These are phyloP conservation scores for Eudyptes chrysolophus DNA, from an alignment of 2,113 vertebrate genomes.

Conservation along the genomic window DNA sequence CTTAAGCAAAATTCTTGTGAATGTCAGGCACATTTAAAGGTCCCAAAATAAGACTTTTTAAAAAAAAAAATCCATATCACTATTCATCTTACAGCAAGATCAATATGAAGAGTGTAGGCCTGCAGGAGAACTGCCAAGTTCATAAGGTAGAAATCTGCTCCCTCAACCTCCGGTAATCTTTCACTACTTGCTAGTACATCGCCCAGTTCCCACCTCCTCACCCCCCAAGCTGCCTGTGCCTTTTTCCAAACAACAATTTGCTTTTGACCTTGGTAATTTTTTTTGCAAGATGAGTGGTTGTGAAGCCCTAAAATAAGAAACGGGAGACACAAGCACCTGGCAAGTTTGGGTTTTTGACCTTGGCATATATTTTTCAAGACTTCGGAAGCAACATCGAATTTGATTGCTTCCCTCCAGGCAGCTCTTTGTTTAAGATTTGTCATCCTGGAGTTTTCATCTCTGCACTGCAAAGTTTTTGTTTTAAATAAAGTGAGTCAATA, in stretches of 20 bases:
- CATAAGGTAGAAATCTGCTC: constrained; percentile 28
- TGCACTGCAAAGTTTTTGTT: not conserved
- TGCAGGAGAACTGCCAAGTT: constrained; percentile 53
- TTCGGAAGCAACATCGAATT: not conserved
- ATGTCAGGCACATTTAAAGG: constrained; percentile 31
- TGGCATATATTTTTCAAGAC: not conserved
- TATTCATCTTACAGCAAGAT: constrained; percentile 42
- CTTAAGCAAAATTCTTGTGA: not conserved
- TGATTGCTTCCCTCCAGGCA: not conserved
- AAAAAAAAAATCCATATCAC: not conserved
- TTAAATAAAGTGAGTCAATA: not conserved
- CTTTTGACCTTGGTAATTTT: too few relatives aligned
- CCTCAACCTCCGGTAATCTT: constrained; percentile 38
- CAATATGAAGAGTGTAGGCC: not conserved
- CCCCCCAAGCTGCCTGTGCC: not conserved
- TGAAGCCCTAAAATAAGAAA: constrained; percentile 15
- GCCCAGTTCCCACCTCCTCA: not conserved
- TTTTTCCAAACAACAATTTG: not conserved
- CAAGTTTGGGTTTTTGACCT: not conserved
- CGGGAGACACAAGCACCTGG: not conserved
- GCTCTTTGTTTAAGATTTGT: not conserved
- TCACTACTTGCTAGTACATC: not conserved
- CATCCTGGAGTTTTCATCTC: not conserved
- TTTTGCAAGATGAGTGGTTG: not conserved
- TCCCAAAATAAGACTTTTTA: constrained; percentile 6